Base-by-base conservation (phyloP, 92 coral and sea anemone genomes). In the Hydrozoanthus gracilis region DNA sequence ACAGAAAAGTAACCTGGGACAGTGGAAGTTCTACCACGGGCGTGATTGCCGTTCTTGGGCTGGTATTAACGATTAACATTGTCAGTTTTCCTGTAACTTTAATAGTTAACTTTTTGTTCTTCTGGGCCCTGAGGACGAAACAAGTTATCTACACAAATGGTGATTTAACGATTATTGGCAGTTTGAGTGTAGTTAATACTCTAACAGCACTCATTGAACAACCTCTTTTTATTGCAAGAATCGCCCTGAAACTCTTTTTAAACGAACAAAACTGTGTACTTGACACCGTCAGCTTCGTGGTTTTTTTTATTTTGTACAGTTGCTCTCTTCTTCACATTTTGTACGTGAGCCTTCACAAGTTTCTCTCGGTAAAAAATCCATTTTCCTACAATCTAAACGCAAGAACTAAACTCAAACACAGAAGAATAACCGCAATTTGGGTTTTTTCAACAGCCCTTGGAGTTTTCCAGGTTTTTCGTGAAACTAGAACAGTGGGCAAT, bases 281-380 rank as follows among this genome's bases (percentile, higher is more conserved):
- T 44, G 76, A 71, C 52, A 11, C 54, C 44, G 4, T 44, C 16
- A 44, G 12, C 50, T 44, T 39, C 52, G 76, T 71, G 76, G 16
- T n/a, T 12, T 46, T 71, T 44, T 52, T 39, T 45, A 46, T 71
- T 13, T 71, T 71, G 76, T 71, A 71, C 52, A 44, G 76, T 44
- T 15, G 8, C 76, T 71, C 76, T 6, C 76, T 71, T 14, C 51
- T 71, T 0, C 76, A 71, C 18, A 71, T 71, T 71, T 46, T 44
- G 12, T 71, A 44, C 49, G 48, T 71, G 76, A 71, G 76, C n/a
- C 46, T 3, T 13, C 16, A 9, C 17, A 13, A 52, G 15, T 71
- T 39, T 7, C 51, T 44, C 4, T 44, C 76, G 46, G 76, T 71
- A 4, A 11, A 18, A 44, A 44, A 46, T 8, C 76, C 76, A 17